Conservation (phyloP, 2,113 vertebrate genomes). For the Bettongia penicillata region DNA sequence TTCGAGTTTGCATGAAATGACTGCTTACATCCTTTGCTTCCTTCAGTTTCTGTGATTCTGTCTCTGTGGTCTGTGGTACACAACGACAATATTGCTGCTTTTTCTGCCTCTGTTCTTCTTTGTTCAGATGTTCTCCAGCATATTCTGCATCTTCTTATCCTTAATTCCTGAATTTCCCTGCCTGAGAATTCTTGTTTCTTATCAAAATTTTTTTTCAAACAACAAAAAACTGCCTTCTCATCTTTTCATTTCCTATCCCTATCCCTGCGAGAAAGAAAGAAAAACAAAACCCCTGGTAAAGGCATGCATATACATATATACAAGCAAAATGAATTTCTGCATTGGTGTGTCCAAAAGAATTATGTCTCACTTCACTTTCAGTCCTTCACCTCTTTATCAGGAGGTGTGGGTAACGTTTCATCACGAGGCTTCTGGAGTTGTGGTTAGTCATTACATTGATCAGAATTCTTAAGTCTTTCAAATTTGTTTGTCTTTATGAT, state of each 20-base stretch:
- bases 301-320: neutral
- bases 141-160: neutral
- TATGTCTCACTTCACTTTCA: neutral
- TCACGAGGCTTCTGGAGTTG: no score
- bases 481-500: no score
- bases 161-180: neutral
- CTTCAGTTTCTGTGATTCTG: neutral
- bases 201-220: no score
- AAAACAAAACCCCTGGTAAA: neutral
- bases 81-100: neutral
- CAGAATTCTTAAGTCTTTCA: no score
- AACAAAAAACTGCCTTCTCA: no score
- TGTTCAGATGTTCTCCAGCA: neutral
- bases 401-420: no score
- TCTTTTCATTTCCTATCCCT: no score
- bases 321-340: neutral
- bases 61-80: neutral
- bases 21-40: neutral
- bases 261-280: neutral
- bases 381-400: neutral
- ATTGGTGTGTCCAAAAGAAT: neutral
- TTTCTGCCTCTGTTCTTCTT: neutral
- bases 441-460: no score
- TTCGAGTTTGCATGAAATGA: no score
- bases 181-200: neutral